Evolutionary conservation across 2,888 invertebrate species (phyloP).

Genomic region (Eupsilia transversa): DNA sequence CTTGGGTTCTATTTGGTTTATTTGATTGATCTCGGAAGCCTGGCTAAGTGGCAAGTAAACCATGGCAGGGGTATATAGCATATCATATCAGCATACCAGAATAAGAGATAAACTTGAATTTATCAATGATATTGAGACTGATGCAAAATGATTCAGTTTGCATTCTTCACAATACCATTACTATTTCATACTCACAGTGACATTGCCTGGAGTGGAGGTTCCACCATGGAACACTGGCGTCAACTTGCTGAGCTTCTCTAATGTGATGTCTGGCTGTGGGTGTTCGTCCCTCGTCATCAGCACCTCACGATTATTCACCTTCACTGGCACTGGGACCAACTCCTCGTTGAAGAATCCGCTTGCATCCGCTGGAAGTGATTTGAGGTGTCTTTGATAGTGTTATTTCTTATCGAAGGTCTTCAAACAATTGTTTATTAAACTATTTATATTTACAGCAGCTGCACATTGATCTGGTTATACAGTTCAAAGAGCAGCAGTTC

Average conservation of each 20-base stretch:
- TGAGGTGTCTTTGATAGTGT: neutral
- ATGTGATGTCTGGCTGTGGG: conserved; percentile 20
- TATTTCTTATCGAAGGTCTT: neutral
- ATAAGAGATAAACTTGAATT: neutral
- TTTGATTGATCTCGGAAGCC: neutral
- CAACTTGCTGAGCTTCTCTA: conserved; percentile 24
- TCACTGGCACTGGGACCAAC: conserved; percentile 21
- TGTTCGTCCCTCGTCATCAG: conserved; percentile 32
- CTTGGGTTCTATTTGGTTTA: neutral
- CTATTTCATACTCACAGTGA: conserved; percentile 20
- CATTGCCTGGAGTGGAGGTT: conserved; percentile 30
- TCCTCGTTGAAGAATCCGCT: conserved; percentile 30
- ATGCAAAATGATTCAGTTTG: neutral
- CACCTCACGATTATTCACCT: conserved; percentile 10
- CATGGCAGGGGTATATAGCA: neutral
- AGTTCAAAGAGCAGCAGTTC: neutral
- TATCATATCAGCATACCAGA: no score
- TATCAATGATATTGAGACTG: neutral
- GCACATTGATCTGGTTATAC: neutral
- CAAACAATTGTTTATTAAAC: neutral
- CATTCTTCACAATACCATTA: neutral
- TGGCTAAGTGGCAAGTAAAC: neutral
- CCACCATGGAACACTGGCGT: conserved; percentile 13
- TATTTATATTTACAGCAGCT: neutral
- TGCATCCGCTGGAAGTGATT: conserved; percentile 20